phyloP scores from a whole-genome alignment of 1,140 invertebrate genomes.

The Papilio xuthus region DNA sequence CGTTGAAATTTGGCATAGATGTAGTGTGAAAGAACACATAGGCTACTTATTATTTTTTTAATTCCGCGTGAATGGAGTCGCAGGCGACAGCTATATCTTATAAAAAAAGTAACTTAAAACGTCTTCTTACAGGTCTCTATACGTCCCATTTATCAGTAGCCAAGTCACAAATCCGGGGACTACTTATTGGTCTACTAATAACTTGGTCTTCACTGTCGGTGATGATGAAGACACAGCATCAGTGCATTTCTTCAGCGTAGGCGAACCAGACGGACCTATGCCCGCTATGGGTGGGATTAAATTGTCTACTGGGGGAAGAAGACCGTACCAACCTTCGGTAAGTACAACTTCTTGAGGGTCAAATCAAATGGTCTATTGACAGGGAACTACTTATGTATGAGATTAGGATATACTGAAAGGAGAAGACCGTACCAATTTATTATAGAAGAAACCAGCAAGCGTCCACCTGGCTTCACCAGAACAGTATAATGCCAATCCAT shows the following conservation, averaged over 20 bases:
- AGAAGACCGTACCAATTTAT: no score
- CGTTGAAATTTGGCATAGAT: no score
- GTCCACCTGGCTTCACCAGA: no score
- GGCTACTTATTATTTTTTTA: no score
- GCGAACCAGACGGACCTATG: conserved; percentile 51
- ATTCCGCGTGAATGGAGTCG: no score
- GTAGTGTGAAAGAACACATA: no score
- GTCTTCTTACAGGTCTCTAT: conserved; percentile 57
- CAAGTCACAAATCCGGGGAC: conserved; percentile 61
- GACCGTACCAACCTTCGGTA: conserved; percentile 62
- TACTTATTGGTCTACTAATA: conserved; percentile 65
- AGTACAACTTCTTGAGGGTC: conserved; percentile 37
- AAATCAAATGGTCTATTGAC: no score
- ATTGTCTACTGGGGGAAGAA: conserved; percentile 55
- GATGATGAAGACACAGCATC: conserved; percentile 58
- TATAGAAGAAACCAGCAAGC: no score
- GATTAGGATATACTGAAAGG: no score
- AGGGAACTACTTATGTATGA: no score
- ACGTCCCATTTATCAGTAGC: conserved; percentile 62
- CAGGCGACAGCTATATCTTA: no score
- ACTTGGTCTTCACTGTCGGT: conserved; percentile 62
- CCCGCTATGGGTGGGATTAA: conserved; percentile 57
- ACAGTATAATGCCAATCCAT: no score
- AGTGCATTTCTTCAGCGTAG: conserved; percentile 64
- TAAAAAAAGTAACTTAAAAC: background rate